Conservation (phyloP, 2,797 vertebrate species). For the Clamator glandarius region DNA sequence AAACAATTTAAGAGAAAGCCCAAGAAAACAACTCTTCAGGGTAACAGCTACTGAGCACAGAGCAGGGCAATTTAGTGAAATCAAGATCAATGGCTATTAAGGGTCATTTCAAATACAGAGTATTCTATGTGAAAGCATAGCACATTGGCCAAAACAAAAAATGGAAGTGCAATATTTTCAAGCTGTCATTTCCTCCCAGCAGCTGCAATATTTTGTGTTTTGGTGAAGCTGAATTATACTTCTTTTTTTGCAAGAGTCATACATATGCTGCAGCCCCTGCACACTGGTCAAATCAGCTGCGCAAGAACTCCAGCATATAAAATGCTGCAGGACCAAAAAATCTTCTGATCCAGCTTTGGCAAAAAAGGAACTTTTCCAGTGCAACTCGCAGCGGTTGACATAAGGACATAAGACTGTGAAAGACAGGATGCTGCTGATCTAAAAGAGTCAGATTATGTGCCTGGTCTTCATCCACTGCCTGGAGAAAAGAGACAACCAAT, state of each 20-base stretch:
- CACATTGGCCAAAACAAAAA: fast-evolving
- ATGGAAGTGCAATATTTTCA: neutral
- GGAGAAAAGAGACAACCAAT: slow-evolving; percentile 59
- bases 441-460: neutral
- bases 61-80: neutral
- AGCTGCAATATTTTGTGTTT: neutral
- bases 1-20: neutral
- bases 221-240: neutral
- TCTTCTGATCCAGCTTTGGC: neutral
- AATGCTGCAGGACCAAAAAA: neutral
- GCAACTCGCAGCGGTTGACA: neutral
- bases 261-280: fast-evolving
- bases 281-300: neutral
- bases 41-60: neutral
- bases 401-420: neutral
- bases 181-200: neutral
- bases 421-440: slow-evolving; percentile 15
- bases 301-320: neutral
- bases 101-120: neutral
- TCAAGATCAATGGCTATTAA: neutral
- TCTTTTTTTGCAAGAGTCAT: neutral
- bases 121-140: neutral
- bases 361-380: neutral
- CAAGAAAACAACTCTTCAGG: neutral
- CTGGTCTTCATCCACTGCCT: slow-evolving; percentile 15